Base-by-base conservation (phyloP, 2,113 vertebrate species). In the Laterallus jamaicensis region DNA sequence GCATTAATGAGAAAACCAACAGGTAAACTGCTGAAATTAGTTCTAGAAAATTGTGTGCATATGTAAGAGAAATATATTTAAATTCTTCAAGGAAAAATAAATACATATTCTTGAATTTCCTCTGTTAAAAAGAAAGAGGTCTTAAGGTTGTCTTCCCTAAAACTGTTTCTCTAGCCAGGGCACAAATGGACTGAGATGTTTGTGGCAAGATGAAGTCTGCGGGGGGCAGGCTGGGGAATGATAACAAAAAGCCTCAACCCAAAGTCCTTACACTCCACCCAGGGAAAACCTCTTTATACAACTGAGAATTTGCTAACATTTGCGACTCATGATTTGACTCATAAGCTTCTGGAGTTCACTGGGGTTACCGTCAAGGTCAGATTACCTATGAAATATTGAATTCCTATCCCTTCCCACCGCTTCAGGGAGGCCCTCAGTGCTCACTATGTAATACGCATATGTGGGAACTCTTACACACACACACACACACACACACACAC, bases 281-380 rank as follows among this genome's bases (percentile, higher is more conserved):
- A 44, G 71, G 71, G 52, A 86, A 93, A 93, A 74, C 56, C 2
- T 4, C 47, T 88, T 74, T 39, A 60, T 59, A 50, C 55, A 58
- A 63, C 69, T 76, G 88, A 94, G 92, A 92, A 92, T 93, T 94
- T 91, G 83, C 37, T 69, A 76, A 84, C 56, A 18, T 82, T 47
- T 50, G 75, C 73, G 90, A 40, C 73, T 92, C 77, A 47, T 22
- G 50, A 86, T 84, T 94, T 54, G 32, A 82, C 66, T 76, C 70
- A 66, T 54, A 92, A 88, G 66, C 37, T 88, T 91, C 81, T 91
- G 77, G 85, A 89, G 92, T 96, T 94, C 93, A 84, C 54, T 29
- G 42, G 49, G 75, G 73, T 94, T 94, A 47, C 87, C 4, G 1
- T 82, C 70, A 96, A 93, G 86, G 91, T 93, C 92, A 87, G 70